Evolutionary conservation across 2,888 invertebrate genomes (phyloP).

Genomic region (Thecocarcelia acutangulata): DNA sequence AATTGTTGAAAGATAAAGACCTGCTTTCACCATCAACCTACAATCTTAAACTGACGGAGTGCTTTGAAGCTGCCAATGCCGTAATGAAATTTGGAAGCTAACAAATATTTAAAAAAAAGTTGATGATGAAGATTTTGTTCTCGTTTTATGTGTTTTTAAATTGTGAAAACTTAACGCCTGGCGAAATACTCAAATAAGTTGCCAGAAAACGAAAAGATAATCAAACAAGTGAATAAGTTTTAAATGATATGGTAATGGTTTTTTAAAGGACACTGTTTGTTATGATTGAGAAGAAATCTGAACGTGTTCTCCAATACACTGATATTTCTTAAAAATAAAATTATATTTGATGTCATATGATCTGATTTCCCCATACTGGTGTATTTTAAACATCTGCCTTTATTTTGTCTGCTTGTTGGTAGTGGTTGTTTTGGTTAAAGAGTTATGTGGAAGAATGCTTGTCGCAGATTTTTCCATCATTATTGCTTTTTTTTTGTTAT

Average conservation of each 20-base stretch:
- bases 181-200: neutral
- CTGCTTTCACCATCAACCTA: neutral
- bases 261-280: too few species aligned
- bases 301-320: too few species aligned
- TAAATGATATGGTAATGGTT: neutral
- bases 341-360: too few species aligned
- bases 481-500: neutral
- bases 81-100: constrained; percentile 25
- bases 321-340: too few species aligned
- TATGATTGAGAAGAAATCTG: too few species aligned
- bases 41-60: neutral
- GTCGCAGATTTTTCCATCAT: neutral
- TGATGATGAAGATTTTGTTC: neutral
- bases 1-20: constrained; percentile 24
- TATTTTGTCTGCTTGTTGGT: neutral
- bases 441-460: neutral
- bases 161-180: constrained; percentile 39
- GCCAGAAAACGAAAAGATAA: neutral
- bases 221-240: constrained; percentile 22
- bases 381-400: neutral
- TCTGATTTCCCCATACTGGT: constrained; percentile 29
- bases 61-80: constrained; percentile 7
- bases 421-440: neutral
- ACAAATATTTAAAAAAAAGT: constrained; percentile 5
- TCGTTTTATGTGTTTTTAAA: constrained; percentile 2